Conservation (phyloP, 2,113 vertebrate genomes). For the Odontesthes bonariensis region DNA sequence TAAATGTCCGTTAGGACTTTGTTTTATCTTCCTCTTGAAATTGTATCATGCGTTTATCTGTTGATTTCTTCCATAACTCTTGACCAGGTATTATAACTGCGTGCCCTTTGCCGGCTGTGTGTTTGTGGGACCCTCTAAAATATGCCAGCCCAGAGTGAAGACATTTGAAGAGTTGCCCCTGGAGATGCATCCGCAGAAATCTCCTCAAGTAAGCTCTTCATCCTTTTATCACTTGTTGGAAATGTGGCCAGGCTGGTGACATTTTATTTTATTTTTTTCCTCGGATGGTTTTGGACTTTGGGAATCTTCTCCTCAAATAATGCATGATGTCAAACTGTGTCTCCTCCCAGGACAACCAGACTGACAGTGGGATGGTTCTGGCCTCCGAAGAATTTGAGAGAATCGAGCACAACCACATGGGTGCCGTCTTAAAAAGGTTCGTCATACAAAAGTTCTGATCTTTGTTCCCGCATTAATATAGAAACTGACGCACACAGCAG, state of each 20-base stretch:
- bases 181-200: constrained; percentile 88
- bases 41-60: background rate
- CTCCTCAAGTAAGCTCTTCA: constrained; percentile 84
- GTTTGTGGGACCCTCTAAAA: constrained; percentile 85
- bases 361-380: constrained; percentile 99
- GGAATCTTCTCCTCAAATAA: background rate
- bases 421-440: constrained; percentile 78
- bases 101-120: constrained; percentile 91
- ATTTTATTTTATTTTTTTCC: constrained; percentile 19
- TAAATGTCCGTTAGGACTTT: background rate
- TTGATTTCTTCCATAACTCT: background rate
- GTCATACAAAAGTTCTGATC: background rate
- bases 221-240: constrained; percentile 1
- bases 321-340: constrained; percentile 23
- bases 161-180: constrained; percentile 95
- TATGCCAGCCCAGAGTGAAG: constrained; percentile 89
- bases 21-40: background rate
- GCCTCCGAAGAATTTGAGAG: constrained; percentile 96
- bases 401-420: constrained; percentile 90
- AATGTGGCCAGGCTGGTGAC: constrained; percentile 41
- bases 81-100: constrained; percentile 95
- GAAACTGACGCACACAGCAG: background rate
- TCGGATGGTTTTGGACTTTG: background rate
- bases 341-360: constrained; percentile 91
- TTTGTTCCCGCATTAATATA: background rate